Base-by-base conservation (phyloP, 2,113 vertebrate species). In the Seriola rivoliana region DNA sequence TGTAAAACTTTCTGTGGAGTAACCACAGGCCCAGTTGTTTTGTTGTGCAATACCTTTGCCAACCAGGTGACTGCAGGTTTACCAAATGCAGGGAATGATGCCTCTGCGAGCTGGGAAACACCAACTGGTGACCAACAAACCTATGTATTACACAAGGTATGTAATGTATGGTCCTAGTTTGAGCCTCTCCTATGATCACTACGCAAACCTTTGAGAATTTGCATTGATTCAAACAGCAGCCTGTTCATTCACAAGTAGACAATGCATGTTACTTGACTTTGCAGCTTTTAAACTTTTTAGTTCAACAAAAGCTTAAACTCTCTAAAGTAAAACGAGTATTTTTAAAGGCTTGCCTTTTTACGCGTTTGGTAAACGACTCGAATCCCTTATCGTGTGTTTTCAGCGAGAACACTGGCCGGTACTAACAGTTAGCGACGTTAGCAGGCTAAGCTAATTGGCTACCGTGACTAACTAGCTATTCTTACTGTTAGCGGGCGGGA, bases 401-500 rank as follows among this genome's bases (percentile, higher is more conserved):
- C 1, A 16, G 0, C 1, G 9, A 34, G 8, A 29, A 52, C 55
- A 59, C 16, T 16, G 25, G 59, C 1, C 2, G 8, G 25, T 23
- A 1, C 40, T 1, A 34, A 6, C 8, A 54, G 62, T 65, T 88
- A 82, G 71, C 60, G 2, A 2, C 16, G 68, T 77, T 91, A 91
- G 80, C 91, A 69, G 17, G 86, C 81, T 89, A 88, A 73, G 90
- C 90, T 91, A 91, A 63, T 10, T 54, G 44, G 71, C 79, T 75
- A 75, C 69, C 58, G 55, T 62, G 63, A 46, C 80, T 65, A 75
- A 55, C 71, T 74, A 83, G 83, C 91, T 85, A 60, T 65, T 16
- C 6, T 75, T 38, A 67, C 64, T 9, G 88, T 84, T 78, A 87
- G 80, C 86, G 23, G 78, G 90, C 88, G 89, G 89, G 90, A 92